A percentile compares a stretch with the other conserved stretches of the same genome.
phyloP scores from a whole-genome alignment of 2,888 invertebrate genomes.

The Adelognathus sp. region DNA sequence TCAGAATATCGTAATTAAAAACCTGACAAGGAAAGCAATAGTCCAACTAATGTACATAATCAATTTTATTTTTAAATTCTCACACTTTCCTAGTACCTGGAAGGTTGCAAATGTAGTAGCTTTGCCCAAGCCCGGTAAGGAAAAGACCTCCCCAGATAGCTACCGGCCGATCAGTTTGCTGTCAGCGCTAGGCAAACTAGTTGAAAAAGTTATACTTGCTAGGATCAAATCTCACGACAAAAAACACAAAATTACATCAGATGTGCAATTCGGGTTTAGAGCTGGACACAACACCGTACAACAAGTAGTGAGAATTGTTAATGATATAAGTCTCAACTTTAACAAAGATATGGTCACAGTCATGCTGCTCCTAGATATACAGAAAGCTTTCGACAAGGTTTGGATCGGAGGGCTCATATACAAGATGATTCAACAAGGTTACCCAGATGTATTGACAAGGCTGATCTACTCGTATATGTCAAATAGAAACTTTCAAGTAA shows the following conservation, averaged over 20 bases:
- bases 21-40: conserved; percentile 27
- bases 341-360: conserved; percentile 66
- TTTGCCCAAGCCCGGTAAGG: not conserved
- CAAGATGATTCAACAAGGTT: conserved; percentile 65
- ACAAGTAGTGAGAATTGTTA: conserved; percentile 68
- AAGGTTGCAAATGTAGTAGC: not conserved
- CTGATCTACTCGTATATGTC: conserved; percentile 65
- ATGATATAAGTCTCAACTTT: conserved; percentile 64
- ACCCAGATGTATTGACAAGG: conserved; percentile 62
- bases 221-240: conserved; percentile 51
- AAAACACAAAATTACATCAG: conserved; percentile 51
- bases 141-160: not conserved
- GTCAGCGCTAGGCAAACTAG: conserved; percentile 44
- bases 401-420: conserved; percentile 71
- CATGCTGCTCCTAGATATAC: conserved; percentile 71
- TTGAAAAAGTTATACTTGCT: not conserved
- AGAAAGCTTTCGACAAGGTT: conserved; percentile 74
- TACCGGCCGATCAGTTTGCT: conserved; percentile 58
- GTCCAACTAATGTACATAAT: not conserved
- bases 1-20: conserved; percentile 57
- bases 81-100: not conserved
- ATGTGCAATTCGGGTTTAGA: conserved; percentile 71
- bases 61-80: not conserved
- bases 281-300: conserved; percentile 66
- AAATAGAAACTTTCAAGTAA: conserved; percentile 60